Percentiles rank a stretch among this genome's conserved stretches.
These are phyloP conservation scores for Leucophora obtusa DNA, from an alignment of 2,888 invertebrate genomes.

Conservation along the genomic window DNA sequence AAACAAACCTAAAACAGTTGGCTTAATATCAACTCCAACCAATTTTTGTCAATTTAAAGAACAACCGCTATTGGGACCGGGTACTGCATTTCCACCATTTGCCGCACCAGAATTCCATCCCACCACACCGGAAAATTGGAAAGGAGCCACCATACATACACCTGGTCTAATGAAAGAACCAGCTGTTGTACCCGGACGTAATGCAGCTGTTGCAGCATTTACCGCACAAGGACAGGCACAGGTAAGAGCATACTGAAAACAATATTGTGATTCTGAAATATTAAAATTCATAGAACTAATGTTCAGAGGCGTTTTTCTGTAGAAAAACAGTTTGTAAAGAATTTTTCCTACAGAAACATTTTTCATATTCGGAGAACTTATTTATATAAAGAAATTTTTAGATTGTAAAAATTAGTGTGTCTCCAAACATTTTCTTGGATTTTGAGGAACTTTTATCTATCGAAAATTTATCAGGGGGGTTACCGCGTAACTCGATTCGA, in stretches of 20 bases:
- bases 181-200: constrained; percentile 79
- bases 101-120: constrained; percentile 78
- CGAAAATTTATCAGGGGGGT: too few species aligned
- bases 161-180: constrained; percentile 83
- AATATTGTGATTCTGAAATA: too few species aligned
- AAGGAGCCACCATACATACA: constrained; percentile 77
- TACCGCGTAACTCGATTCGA: too few species aligned
- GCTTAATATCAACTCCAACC: constrained; percentile 72
- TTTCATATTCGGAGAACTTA: too few species aligned
- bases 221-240: constrained; percentile 77
- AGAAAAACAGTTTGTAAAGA: too few species aligned
- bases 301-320: too few species aligned
- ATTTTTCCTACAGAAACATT: neutral
- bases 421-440: too few species aligned
- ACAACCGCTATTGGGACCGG: constrained; percentile 79
- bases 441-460: too few species aligned
- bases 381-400: too few species aligned
- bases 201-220: constrained; percentile 78
- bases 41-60: constrained; percentile 79
- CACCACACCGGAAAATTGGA: constrained; percentile 78
- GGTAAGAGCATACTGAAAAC: constrained; percentile 68
- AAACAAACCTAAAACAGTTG: constrained; percentile 65
- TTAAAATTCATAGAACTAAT: too few species aligned
- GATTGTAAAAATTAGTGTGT: too few species aligned
- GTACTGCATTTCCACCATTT: constrained; percentile 77